Evolutionary conservation across 2,888 invertebrate genomes (phyloP).

Genomic region (Sphinx pinastri): DNA sequence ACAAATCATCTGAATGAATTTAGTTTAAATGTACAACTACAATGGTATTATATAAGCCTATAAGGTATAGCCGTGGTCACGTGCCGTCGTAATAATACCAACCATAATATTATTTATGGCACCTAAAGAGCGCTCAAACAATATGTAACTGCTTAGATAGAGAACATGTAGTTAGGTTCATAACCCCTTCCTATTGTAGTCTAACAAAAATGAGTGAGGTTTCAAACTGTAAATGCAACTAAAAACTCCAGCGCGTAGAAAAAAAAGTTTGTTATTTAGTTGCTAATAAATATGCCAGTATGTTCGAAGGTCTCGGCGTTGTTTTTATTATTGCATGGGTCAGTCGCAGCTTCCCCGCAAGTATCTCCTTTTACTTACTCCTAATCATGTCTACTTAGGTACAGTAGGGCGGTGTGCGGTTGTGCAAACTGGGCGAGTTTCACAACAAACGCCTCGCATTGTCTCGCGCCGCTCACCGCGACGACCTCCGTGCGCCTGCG

Average conservation of each 20-base stretch:
- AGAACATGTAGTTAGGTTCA: no score
- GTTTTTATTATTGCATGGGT: slow-evolving; percentile 5
- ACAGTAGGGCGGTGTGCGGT: slow-evolving; percentile 63
- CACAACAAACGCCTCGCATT: slow-evolving; percentile 80
- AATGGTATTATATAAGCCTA: no score
- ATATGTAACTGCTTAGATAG: no score
- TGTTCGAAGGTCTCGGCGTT: slow-evolving; percentile 4
- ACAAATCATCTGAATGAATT: no score
- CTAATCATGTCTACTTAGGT: slow-evolving; percentile 49
- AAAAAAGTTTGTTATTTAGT: slow-evolving; percentile 11
- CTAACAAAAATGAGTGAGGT: not conserved
- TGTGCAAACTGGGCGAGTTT: slow-evolving; percentile 77
- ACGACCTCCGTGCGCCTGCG: slow-evolving; percentile 69
- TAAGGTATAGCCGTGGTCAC: no score
- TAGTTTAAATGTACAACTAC: no score
- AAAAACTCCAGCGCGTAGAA: slow-evolving; percentile 1
- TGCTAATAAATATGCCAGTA: slow-evolving; percentile 10
- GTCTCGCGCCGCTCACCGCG: slow-evolving; percentile 82
- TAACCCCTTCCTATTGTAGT: no score
- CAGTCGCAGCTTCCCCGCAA: slow-evolving; percentile 38
- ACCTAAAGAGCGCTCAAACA: no score
- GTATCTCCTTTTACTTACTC: slow-evolving; percentile 44
- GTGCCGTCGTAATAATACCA: no score
- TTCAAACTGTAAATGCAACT: not conserved
- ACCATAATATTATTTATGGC: no score